These are phyloP conservation scores for Monoplex corrugatus DNA, from an alignment of 2,888 invertebrate species.

Conservation along the genomic window DNA sequence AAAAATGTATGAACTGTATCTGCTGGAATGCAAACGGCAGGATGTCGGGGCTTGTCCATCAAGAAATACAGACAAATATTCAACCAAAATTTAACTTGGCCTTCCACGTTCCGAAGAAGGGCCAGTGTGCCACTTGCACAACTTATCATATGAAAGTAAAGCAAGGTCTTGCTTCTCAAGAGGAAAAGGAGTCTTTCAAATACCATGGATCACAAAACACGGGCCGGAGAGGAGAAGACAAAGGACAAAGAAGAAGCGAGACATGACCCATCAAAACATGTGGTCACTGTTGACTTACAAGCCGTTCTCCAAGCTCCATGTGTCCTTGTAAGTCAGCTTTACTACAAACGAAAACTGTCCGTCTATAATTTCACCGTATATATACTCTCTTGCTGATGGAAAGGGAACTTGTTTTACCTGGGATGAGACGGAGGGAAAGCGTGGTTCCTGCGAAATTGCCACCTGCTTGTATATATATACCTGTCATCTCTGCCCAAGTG, in stretches of 20 bases:
- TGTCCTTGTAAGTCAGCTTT: conserved; percentile 25
- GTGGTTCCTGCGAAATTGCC: conserved; percentile 3
- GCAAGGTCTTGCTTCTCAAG: neutral
- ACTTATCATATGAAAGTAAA: neutral
- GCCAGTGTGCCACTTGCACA: conserved; percentile 30
- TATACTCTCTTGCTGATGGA: conserved; percentile 1
- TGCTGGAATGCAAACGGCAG: too few species aligned
- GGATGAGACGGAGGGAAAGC: conserved; percentile 35
- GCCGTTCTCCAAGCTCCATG: conserved; percentile 22
- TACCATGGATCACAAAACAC: neutral
- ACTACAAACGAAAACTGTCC: conserved; percentile 32
- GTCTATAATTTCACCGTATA: conserved; percentile 34
- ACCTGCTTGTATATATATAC: neutral
- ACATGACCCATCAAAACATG: neutral
- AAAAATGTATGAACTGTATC: conserved; percentile 37
- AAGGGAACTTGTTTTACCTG: conserved; percentile 22
- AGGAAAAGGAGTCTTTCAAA: neutral
- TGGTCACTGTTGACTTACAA: conserved; percentile 1
- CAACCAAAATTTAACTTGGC: neutral
- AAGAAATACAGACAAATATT: neutral
- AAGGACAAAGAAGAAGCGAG: neutral
- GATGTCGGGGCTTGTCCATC: neutral
- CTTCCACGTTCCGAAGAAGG: neutral
- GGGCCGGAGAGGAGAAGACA: neutral
- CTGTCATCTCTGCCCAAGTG: neutral